Percentiles rank a stretch among this genome's conserved stretches.
Conservation (phyloP, 2,888 invertebrate genomes). For the Drosophila nigritarsus region DNA sequence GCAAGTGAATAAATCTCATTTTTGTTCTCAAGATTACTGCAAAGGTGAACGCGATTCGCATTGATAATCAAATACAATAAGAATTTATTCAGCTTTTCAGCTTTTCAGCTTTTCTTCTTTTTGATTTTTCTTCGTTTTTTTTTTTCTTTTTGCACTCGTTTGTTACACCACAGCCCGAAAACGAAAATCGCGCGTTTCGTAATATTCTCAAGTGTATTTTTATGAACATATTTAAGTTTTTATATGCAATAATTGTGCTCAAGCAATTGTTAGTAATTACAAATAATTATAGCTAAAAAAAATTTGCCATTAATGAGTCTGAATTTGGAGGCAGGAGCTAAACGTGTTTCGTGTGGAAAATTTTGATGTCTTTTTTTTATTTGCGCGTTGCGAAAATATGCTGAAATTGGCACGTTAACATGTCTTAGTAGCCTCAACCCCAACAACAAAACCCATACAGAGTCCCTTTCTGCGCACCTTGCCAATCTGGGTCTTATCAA, state of each 20-base stretch:
- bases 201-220: conserved; percentile 7
- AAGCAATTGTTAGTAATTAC: conserved; percentile 10
- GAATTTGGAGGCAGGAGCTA: conserved; percentile 26
- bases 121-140: conserved; percentile 18
- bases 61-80: conserved; percentile 39
- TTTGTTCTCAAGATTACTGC: conserved; percentile 85
- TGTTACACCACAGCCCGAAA: conserved; percentile 72
- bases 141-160: conserved; percentile 66
- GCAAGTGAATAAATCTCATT: conserved; percentile 85
- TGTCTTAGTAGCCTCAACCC: background rate
- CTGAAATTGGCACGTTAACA: background rate
- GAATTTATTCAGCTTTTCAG: background rate
- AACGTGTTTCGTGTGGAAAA: conserved; percentile 2
- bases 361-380: background rate
- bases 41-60: conserved; percentile 77
- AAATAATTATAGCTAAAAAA: conserved; percentile 23
- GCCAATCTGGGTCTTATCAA: conserved; percentile 33
- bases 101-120: conserved; percentile 13
- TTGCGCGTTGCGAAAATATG: conserved; percentile 8
- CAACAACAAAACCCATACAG: background rate
- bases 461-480: background rate
- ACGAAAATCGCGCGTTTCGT: conserved; percentile 53
- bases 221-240: conserved; percentile 1
- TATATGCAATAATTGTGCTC: background rate
- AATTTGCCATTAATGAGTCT: conserved; percentile 55